Evolutionary conservation across 2,797 vertebrate species (phyloP), one percentile per base, ranked within the genome.

Genomic region (Selene dorsalis): DNA sequence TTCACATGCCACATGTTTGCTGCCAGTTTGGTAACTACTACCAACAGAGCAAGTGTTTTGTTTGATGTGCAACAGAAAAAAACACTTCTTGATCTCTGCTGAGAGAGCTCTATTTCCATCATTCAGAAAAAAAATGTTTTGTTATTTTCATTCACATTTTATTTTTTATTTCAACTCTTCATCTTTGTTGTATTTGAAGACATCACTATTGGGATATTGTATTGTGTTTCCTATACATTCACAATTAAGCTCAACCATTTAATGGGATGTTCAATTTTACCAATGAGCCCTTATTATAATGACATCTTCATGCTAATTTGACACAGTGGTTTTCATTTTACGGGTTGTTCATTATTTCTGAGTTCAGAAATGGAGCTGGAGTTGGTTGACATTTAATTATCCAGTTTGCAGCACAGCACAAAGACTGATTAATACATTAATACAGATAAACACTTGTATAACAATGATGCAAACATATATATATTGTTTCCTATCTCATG

Each of bases 401-500:
- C 56, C 4, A 47, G 48, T 75, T 30, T 77, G 18, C 80, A 83
- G 59, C 30, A 50, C 35, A 50, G 24, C 16, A 26, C 4, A 66
- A 57, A 30, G 20, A 69, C 10, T 69, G 16, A 75, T 57, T 26
- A n/a, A n/a, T n/a, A n/a, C n/a, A 11, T 53, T 43, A 45, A 14
- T 18, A 14, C 24, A 63, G 55, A 28, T 10, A 63, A 71, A 55
- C 60, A 50, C 32, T 67, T 45, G 41, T 47, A 39, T 41, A n/a
- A 59, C 39, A 77, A 58, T 45, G 18, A 22, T 69, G 77, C 30
- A 73, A 60, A 84, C 38, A n/a, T 68, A 48, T 74, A 32, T 71
- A 38, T 41, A 61, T 69, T 82, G 78, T 89, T 90, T 86, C 86
- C 81, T 50, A 43, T 52, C 20, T 67, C 39, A 39, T 68, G 28